Percentiles rank a stretch among this genome's conserved stretches.
phyloP scores from a whole-genome alignment of 2,888 invertebrate species.

The Platycnemis pennipes region DNA sequence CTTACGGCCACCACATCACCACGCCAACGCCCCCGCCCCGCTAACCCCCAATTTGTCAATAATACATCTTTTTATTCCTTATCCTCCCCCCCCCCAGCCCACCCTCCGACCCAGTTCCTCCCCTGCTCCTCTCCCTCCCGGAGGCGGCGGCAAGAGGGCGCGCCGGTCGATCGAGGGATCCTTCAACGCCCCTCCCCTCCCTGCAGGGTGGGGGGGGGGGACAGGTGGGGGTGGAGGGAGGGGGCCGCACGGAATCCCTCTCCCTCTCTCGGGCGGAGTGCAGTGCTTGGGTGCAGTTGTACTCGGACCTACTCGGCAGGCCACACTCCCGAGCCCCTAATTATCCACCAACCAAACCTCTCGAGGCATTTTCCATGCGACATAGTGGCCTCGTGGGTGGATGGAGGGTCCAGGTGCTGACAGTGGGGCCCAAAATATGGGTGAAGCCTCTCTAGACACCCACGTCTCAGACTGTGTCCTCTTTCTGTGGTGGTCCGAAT shows the following conservation, averaged over 20 bases:
- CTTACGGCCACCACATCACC: not conserved
- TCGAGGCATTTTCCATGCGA: not conserved
- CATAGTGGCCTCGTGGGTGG: not conserved
- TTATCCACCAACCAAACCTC: not conserved
- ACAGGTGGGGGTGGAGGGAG: not conserved
- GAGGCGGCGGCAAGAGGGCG: constrained; percentile 28
- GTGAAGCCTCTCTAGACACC: no score
- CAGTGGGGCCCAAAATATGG: no score
- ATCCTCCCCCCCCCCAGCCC: not conserved
- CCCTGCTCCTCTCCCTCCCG: not conserved
- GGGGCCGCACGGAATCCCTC: not conserved
- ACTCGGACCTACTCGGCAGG: not conserved
- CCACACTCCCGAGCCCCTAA: not conserved
- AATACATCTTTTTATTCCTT: not conserved
- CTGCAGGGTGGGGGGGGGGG: not conserved
- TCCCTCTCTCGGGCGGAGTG: not conserved
- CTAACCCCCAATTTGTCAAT: constrained; percentile 36
- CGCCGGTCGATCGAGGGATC: constrained; percentile 52
- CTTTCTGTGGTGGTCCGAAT: no score
- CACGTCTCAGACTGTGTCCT: no score
- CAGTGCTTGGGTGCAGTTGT: constrained; percentile 3
- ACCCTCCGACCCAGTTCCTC: not conserved
- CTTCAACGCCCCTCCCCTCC: not conserved
- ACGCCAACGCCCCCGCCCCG: not conserved
- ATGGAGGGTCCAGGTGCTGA: no score